Base-by-base conservation (phyloP, 2,888 invertebrate species). In the Epinotia nisella region DNA sequence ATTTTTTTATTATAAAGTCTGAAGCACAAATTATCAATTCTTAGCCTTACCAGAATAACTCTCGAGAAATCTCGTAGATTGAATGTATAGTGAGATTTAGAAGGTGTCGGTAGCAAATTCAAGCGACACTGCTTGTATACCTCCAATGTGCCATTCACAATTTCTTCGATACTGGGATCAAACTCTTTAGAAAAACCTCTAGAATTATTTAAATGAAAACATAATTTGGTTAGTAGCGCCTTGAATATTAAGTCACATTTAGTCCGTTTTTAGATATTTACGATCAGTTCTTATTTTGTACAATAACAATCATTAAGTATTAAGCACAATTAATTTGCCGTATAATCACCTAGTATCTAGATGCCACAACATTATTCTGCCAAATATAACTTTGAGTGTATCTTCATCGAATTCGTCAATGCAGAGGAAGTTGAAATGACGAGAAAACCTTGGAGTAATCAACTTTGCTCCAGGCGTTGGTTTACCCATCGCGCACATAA, bases 101-200 rank as follows among this genome's bases (percentile, higher is more conserved):
- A 94, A 0, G 99, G 99, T 0, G 98, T 99, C 0, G 99, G 99
- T 62, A 99, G 90, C 72, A 99, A 94, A 88, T 96, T 96, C n/a
- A 94, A 81, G 68, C 97, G 95, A 70, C 98, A 97, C 80, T 96
- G 94, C 84, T 98, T 97, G 87, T 98, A 99, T 2, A 99, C 95
- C 75, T 96, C 96, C 80, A 99, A 92, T 0, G 99, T 99, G 0
- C 98, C 98, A 67, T 92, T 85, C 2, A 99, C 98, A 71, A 99
- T 94, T 90, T 98, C 96, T 69, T 97, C 97, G 70, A 98, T 97
- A 82, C 97, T 98, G 0, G 98, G 97, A 92, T 98, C 98, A 86
- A 99, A 99, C 74, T 98, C 98, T 88, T 98, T 98, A 15, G 98
- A 96, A 90, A 99, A 99, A 3, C 98, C 98, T 85, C 98, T 97